Evolutionary conservation across 2,888 invertebrate genomes (phyloP), one percentile per base, ranked within the genome.

Genomic region (Euplexia lucipara): DNA sequence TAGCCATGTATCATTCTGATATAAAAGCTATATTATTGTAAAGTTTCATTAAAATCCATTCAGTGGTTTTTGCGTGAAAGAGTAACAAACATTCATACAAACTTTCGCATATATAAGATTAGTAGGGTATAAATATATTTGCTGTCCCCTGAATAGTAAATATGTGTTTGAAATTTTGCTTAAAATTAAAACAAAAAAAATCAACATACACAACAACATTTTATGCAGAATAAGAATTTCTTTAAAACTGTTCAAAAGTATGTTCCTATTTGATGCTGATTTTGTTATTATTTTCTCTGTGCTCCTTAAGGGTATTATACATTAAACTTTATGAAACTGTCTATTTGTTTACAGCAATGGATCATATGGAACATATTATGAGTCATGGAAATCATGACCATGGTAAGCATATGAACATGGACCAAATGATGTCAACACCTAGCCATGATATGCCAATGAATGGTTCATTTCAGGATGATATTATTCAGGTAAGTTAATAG

Each of bases 361-460:
- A 81, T 65, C 82, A 82, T 45, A 78, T 81, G 75, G 26, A 26
- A 3, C 26, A 26, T 26, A 76, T 75, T 45, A 86, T 88, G 88
- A 85, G 83, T 51, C 88, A 89, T 73, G 70, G 82, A 42, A 78
- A 84, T 49, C 87, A 87, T 79, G 82, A 81, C 7, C 85, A 85
- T 61, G 78, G 60, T 12, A 70, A 79, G 53, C 79, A 81, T 48
- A 83, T 82, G 54, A 72, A 84, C 42, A 74, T 80, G 64, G 83
- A 83, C 42, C 82, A 86, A 35, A 79, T 70, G 42, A 81, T 83
- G 75, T 83, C 83, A 60, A 18, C 49, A 56, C 12, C 37, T 20
- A 39, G 68, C 35, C 88, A 88, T 69, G 80, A 85, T 35, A 83
- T 84, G 81, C 63, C 78, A 53, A 71, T 82, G 66, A 86, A 87